These are phyloP conservation scores for Drosophila pseudotalamancana DNA, from an alignment of 2,888 invertebrate genomes.

Conservation along the genomic window DNA sequence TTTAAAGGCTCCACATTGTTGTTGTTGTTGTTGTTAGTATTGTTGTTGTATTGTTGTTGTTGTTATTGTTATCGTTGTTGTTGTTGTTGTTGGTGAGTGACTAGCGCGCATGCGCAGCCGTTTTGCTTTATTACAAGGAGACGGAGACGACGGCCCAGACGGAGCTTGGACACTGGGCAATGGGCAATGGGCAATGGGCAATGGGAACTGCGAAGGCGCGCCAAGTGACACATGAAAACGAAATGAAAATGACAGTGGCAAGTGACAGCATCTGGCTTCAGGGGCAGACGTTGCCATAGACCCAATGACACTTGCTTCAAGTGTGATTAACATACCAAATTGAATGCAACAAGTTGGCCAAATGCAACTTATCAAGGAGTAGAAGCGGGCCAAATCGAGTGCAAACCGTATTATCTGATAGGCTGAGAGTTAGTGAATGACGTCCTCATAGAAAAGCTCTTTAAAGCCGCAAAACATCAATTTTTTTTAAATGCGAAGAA, in stretches of 20 bases:
- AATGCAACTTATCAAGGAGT: too few species aligned
- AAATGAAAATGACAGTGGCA: constrained; percentile 76
- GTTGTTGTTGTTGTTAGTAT: constrained; percentile 22
- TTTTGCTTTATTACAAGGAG: constrained; percentile 66
- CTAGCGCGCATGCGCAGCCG: constrained; percentile 65
- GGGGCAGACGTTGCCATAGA: constrained; percentile 39
- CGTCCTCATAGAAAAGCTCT: too few species aligned
- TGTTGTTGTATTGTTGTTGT: constrained; percentile 43
- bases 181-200: background rate
- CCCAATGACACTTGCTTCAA: constrained; percentile 27
- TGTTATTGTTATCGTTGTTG: constrained; percentile 23
- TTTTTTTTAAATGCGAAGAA: too few species aligned
- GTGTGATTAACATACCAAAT: background rate
- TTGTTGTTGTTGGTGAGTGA: constrained; percentile 59
- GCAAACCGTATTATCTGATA: too few species aligned
- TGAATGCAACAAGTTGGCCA: too few species aligned
- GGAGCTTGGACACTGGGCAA: background rate
- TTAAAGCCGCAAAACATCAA: too few species aligned
- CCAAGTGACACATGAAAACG: constrained; percentile 78
- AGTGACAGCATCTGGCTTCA: constrained; percentile 71
- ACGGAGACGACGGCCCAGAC: constrained; percentile 9
- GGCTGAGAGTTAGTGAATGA: too few species aligned
- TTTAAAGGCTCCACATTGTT: constrained; percentile 43
- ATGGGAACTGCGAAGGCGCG: constrained; percentile 51
- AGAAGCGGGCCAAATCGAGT: too few species aligned